phyloP scores from a whole-genome alignment of 2,888 invertebrate genomes.

The Rhingia rostrata region DNA sequence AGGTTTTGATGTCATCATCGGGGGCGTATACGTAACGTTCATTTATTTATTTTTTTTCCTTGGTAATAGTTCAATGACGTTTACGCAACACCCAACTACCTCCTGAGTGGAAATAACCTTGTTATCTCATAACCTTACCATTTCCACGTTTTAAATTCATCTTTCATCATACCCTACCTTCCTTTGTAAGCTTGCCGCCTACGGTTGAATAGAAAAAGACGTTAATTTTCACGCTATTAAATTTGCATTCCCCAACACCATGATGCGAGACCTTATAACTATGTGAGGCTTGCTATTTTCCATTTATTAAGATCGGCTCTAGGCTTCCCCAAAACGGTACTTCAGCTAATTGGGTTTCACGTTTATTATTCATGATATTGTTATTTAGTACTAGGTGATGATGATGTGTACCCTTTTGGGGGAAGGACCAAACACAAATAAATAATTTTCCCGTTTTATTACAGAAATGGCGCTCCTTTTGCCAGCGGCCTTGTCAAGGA shows the following conservation, averaged over 20 bases:
- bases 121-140: no score
- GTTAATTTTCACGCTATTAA: no score
- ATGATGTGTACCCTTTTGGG: conserved; percentile 43
- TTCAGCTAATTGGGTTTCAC: conserved; percentile 28
- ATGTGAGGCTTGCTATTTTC: not conserved
- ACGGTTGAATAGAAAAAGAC: no score
- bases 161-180: no score
- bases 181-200: no score
- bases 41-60: no score
- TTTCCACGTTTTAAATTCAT: no score
- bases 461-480: conserved; percentile 93
- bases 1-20: no score
- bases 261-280: not conserved
- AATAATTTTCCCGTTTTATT: conserved; percentile 78
- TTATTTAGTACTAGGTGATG: conserved; percentile 13
- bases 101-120: conserved; percentile 58
- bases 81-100: conserved; percentile 35
- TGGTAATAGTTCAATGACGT: no score
- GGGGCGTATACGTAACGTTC: no score
- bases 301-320: not conserved
- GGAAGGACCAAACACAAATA: conserved; percentile 20
- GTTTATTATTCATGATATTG: conserved; percentile 39
- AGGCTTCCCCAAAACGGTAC: conserved; percentile 8
- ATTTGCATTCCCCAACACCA: not conserved
- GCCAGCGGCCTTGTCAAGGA: conserved; percentile 90